Base-by-base conservation (phyloP, 2,888 invertebrate species). In the Matsumyia berberina region DNA sequence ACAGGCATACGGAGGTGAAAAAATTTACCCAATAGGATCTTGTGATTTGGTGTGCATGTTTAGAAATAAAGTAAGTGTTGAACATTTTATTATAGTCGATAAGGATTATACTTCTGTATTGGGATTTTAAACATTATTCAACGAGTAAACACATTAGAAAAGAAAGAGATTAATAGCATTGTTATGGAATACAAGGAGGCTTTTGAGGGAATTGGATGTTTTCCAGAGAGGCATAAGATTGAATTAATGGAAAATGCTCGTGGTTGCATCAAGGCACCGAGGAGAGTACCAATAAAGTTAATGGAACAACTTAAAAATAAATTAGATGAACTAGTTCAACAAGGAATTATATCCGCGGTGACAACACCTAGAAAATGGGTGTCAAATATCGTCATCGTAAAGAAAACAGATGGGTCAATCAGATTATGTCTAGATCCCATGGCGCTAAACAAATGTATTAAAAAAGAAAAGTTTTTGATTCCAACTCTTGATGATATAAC, bases 201-300 rank as follows among this genome's bases (percentile, higher is more conserved):
- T 8, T 76, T 51, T 44, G 67, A 46, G 46, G 66, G 37, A 35
- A n/a, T 44, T 24, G 58, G 76, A 17, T 11, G 33, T 42, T 77
- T 51, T 15, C 77, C 60, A 31, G 51, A 60, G 12, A 49, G 8
- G 7, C 69, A 60, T 15, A 66, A 33, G 4, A 42, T 77, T 19
- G 51, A 39, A 49, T 29, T 69, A n/a, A 77, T 69, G 24, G 35
- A 49, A 35, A 39, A 15, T 15, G 46, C 77, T 11, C 58, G 15
- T 4, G 60, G 60, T 9, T 49, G 29, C 0, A 49, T 46, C 42
- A 58, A 67, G 29, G 51, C 58, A 33, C 44, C 58, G 1, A 57
- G 87, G 39, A 78, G 86, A 15, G 51, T 88, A 7, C 86, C 88
- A 42, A 72, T 87, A 8, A 39, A 81, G 15, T 49, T 88, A 24